phyloP scores from a whole-genome alignment of 2,888 invertebrate genomes.

The Xanthorhoe designata region DNA sequence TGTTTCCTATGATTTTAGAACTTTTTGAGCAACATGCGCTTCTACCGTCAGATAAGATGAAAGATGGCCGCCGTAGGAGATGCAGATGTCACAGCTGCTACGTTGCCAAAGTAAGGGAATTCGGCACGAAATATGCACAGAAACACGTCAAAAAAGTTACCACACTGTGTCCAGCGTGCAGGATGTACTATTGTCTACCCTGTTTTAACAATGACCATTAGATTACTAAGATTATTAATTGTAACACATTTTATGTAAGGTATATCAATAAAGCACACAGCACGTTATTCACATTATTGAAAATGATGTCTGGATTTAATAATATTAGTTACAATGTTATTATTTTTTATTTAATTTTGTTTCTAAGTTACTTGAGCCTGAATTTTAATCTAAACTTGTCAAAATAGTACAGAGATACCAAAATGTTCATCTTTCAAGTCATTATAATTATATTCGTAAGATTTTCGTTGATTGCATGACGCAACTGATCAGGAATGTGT shows the following conservation, averaged over 20 bases:
- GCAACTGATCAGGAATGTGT: no score
- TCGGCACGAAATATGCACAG: slow-evolving; percentile 17
- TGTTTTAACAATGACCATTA: slow-evolving; percentile 7
- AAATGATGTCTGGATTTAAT: no score
- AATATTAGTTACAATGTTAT: no score
- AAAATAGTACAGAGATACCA: no score
- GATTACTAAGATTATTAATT: background rate
- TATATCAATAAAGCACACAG: background rate
- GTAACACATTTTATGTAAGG: background rate
- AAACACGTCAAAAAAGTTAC: slow-evolving; percentile 21
- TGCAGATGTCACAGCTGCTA: slow-evolving; percentile 10
- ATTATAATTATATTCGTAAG: no score
- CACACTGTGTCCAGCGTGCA: slow-evolving; percentile 10
- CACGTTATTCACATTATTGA: background rate
- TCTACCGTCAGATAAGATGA: slow-evolving; percentile 23
- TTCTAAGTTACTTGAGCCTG: no score
- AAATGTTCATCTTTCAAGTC: no score
- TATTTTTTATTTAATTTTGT: no score
- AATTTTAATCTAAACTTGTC: no score
- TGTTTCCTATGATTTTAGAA: slow-evolving; percentile 13
- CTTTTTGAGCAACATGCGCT: slow-evolving; percentile 24
- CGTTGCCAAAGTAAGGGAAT: slow-evolving; percentile 8
- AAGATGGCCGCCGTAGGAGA: slow-evolving; percentile 19
- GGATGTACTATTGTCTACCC: slow-evolving; percentile 5
- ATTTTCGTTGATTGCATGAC: no score